Conservation (phyloP, 1,140 invertebrate species). For the Drosophila virilis region DNA sequence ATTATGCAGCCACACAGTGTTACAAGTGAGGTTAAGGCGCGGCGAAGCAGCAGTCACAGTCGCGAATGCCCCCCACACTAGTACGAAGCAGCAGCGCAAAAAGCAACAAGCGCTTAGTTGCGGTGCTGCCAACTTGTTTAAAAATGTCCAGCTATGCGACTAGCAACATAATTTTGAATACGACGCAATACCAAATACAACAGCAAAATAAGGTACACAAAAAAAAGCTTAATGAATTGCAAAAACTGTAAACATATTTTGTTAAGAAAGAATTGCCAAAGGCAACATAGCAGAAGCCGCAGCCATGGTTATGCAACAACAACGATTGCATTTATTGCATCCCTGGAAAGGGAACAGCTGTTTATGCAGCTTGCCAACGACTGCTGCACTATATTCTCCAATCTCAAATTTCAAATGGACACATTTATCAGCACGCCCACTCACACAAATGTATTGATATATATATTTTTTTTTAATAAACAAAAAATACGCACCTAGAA, state of each 20-base stretch:
- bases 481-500: conserved; percentile 47
- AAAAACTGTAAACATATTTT: neutral
- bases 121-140: conserved; percentile 37
- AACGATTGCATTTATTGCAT: conserved; percentile 39
- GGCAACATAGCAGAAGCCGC: neutral
- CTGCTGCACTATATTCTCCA: conserved; percentile 28
- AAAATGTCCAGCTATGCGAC: conserved; percentile 8
- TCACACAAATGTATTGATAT: neutral
- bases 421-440: neutral
- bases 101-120: conserved; percentile 48
- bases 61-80: conserved; percentile 46
- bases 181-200: conserved; percentile 39
- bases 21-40: conserved; percentile 57
- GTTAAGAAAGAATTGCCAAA: neutral
- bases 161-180: conserved; percentile 22
- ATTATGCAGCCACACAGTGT: conserved; percentile 52
- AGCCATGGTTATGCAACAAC: conserved; percentile 44
- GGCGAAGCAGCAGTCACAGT: conserved; percentile 32
- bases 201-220: neutral
- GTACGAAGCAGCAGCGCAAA: conserved; percentile 45
- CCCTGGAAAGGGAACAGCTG: conserved; percentile 49
- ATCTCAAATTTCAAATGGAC: conserved; percentile 48
- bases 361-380: conserved; percentile 36
- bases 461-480: conserved; percentile 13
- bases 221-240: neutral